Evolutionary conservation across 2,888 invertebrate species (phyloP).

Genomic region (Agapetus fuscipes): DNA sequence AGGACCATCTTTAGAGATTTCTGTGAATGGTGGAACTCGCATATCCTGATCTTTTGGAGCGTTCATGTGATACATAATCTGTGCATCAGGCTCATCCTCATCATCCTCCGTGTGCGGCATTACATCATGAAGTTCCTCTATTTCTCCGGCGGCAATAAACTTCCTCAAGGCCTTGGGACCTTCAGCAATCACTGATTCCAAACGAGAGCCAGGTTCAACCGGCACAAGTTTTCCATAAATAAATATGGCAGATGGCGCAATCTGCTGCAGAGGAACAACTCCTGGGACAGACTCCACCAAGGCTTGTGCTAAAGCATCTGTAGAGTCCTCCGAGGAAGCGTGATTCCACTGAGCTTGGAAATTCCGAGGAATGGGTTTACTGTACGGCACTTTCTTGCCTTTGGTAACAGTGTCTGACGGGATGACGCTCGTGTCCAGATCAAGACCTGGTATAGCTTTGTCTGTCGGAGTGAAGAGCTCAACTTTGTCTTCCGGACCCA

Average conservation of each 20-base stretch:
- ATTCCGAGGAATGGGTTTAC: conserved; percentile 91
- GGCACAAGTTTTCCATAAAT: conserved; percentile 75
- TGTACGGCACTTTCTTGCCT: conserved; percentile 82
- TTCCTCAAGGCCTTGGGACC: conserved; percentile 69
- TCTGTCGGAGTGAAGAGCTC: conserved; percentile 55
- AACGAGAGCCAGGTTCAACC: conserved; percentile 65
- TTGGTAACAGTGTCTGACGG: conserved; percentile 63
- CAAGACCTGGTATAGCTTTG: conserved; percentile 76
- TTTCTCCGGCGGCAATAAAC: conserved; percentile 68
- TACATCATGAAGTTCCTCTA: conserved; percentile 70
- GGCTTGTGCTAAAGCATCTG: conserved; percentile 61
- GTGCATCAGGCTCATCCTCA: conserved; percentile 37
- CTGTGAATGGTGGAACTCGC: conserved; percentile 22
- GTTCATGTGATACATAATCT: conserved; percentile 32
- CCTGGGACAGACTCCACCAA: conserved; percentile 69
- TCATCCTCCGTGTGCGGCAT: conserved; percentile 59
- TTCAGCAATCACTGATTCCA: conserved; percentile 67
- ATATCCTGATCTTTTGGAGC: conserved; percentile 17
- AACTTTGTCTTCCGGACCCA: conserved; percentile 96
- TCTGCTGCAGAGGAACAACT: conserved; percentile 65
- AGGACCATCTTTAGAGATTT: no score
- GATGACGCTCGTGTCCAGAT: conserved; percentile 58
- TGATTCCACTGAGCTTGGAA: conserved; percentile 98
- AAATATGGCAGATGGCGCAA: conserved; percentile 70
- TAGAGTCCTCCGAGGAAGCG: conserved; percentile 41